Conservation (phyloP, 2,888 invertebrate species). For the Dorcus parallelipipedus region DNA sequence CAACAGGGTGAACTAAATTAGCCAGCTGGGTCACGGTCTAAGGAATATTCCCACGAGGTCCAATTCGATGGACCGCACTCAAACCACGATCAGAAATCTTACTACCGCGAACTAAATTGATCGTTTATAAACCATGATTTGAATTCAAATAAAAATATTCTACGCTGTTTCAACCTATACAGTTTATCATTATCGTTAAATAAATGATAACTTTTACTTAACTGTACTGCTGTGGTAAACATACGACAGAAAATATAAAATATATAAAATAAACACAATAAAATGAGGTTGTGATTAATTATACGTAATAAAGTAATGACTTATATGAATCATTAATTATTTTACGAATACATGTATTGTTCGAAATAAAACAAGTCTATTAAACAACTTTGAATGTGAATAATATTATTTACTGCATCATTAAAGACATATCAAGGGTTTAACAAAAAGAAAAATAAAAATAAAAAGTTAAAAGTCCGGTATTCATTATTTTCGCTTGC, state of each 20-base stretch:
- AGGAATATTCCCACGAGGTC: slow-evolving; percentile 19
- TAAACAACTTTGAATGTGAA: not conserved
- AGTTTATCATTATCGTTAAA: too few species aligned
- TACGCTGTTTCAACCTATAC: too few species aligned
- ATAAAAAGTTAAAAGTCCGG: too few species aligned
- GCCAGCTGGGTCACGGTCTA: slow-evolving; percentile 22
- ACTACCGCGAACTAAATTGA: slow-evolving; percentile 13
- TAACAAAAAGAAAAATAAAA: not conserved
- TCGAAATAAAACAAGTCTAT: slow-evolving; percentile 9
- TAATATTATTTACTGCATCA: not conserved
- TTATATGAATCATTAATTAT: slow-evolving; percentile 10
- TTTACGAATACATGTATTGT: slow-evolving; percentile 1
- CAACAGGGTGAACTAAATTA: not conserved
- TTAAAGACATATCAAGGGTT: not conserved
- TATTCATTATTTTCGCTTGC: too few species aligned
- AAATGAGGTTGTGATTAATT: slow-evolving; percentile 1
- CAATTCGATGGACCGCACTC: slow-evolving; percentile 19
- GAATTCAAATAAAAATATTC: too few species aligned
- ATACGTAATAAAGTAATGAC: slow-evolving; percentile 10
- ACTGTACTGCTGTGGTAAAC: too few species aligned
- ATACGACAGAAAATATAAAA: too few species aligned
- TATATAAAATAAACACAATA: too few species aligned
- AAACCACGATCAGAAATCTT: slow-evolving; percentile 21
- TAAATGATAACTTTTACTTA: too few species aligned
- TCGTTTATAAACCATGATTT: slow-evolving; percentile 1